Evolutionary conservation across 2,113 vertebrate species (phyloP), one percentile per base, ranked within the genome.

Genomic region (Trachemys scripta): DNA sequence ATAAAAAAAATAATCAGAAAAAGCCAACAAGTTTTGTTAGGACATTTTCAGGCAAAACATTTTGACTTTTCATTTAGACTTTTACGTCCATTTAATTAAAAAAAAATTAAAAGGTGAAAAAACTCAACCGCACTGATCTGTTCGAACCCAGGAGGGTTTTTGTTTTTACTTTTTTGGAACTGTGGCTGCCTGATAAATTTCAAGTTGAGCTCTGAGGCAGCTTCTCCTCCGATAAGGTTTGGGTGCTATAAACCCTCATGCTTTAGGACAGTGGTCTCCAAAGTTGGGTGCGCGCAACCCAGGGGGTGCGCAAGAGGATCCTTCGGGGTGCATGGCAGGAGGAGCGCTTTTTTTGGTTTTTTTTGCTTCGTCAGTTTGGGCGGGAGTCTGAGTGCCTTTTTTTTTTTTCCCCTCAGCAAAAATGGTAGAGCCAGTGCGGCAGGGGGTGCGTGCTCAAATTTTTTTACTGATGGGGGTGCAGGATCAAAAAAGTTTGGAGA

Each of bases 161-260:
- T 20, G 35, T 12, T 57, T 57, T 57, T 57, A 57, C 25, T 57
- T 27, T n/a, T 69, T 69, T 76, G 38, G 72, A 76, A 24, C 42
- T 42, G 24, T 42, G 6, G 42, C 7, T 45, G 42, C 24, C 25
- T 78, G 75, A 27, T 22, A 47, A 27, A 47, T 62, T 47, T 35
- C n/a, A 11, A 50, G 69, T 50, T 47, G 38, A 11, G 10, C 22
- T 24, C 90, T 38, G 42, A 81, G 54, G 50, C 72, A 79, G 5
- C 14, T 62, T 1, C 4, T 42, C 10, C 7, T 1, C 25, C 5
- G 7, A 47, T 35, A 50, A 12, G 1, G 19, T 59, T 45, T 45
- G 38, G 38, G 62, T 2, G 3, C 38, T 65, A 10, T 31, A 47
- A 62, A 38, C 19, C 5, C 8, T 38, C 19, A 22, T 72, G 17